These are phyloP conservation scores for Camarhynchus parvulus DNA, from an alignment of 2,113 vertebrate genomes.

Conservation along the genomic window DNA sequence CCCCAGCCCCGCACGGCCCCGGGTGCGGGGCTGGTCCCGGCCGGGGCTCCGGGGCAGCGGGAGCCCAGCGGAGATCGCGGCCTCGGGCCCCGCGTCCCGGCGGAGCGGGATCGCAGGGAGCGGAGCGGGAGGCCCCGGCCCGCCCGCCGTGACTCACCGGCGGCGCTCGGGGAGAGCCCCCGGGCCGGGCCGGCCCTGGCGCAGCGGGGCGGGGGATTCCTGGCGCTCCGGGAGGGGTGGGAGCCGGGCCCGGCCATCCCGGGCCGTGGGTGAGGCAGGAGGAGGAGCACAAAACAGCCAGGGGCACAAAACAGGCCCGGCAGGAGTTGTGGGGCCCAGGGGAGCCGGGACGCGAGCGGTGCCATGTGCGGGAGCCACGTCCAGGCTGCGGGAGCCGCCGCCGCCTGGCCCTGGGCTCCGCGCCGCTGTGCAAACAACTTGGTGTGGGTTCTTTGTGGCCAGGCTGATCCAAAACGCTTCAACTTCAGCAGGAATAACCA, in stretches of 20 bases:
- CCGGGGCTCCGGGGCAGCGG: not conserved
- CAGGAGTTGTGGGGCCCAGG: not conserved
- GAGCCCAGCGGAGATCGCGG: not conserved
- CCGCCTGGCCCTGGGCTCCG: not conserved
- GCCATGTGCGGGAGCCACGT: not conserved
- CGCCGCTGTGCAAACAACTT: accelerated
- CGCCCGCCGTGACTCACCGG: not conserved
- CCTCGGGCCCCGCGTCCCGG: not conserved
- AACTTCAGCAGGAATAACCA: accelerated
- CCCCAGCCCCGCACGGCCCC: not conserved
- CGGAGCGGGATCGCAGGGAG: not conserved
- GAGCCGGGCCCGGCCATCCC: not conserved
- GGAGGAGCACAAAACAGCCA: not conserved
- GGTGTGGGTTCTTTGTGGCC: not conserved
- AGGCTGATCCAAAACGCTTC: accelerated
- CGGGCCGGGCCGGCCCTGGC: not conserved
- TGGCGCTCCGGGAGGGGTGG: not conserved
- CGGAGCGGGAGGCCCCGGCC: not conserved
- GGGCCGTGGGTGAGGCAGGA: not conserved
- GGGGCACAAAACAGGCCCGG: not conserved
- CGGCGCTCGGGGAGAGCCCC: not conserved
- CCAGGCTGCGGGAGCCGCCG: not conserved
- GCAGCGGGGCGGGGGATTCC: not conserved
- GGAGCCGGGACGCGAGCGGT: not conserved
- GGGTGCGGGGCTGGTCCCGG: not conserved